phyloP scores from a whole-genome alignment of 2,888 invertebrate genomes.

The Cinara cedri region DNA sequence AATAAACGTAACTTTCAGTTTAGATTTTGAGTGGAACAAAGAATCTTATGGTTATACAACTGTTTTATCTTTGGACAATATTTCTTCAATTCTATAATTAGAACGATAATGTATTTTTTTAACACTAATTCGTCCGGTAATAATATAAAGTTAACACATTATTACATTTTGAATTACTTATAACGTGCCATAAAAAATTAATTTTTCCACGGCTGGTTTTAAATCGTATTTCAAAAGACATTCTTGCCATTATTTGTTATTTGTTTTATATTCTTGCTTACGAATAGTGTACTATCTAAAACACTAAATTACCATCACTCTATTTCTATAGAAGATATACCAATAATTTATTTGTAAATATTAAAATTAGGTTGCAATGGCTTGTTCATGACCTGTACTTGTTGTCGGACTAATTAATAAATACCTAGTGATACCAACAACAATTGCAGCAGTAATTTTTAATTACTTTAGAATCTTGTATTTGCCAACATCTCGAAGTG shows the following conservation, averaged over 20 bases:
- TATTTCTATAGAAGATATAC: no score
- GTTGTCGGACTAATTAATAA: conserved; percentile 68
- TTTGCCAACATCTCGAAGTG: conserved; percentile 72
- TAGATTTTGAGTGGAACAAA: no score
- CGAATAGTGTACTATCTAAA: conserved; percentile 63
- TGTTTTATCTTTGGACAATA: no score
- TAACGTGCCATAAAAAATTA: background rate
- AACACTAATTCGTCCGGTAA: conserved; percentile 82
- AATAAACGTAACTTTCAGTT: no score
- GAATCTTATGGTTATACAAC: no score
- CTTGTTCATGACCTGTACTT: conserved; percentile 66
- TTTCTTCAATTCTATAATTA: conserved; percentile 78
- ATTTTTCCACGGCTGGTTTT: conserved; percentile 71
- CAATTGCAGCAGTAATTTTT: conserved; percentile 70
- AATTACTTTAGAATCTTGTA: conserved; percentile 71
- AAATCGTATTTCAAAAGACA: conserved; percentile 89
- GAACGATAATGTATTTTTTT: conserved; percentile 85
- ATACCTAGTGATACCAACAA: conserved; percentile 64
- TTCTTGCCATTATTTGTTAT: conserved; percentile 72
- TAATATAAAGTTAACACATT: conserved; percentile 6
- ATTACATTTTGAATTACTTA: background rate
- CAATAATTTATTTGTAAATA: background rate
- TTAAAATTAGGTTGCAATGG: conserved; percentile 59
- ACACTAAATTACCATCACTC: no score
- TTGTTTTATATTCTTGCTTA: conserved; percentile 68